Evolutionary conservation across 2,888 invertebrate genomes (phyloP), one percentile per base, ranked within the genome.

Genomic region (Arrhopalites spinosus): DNA sequence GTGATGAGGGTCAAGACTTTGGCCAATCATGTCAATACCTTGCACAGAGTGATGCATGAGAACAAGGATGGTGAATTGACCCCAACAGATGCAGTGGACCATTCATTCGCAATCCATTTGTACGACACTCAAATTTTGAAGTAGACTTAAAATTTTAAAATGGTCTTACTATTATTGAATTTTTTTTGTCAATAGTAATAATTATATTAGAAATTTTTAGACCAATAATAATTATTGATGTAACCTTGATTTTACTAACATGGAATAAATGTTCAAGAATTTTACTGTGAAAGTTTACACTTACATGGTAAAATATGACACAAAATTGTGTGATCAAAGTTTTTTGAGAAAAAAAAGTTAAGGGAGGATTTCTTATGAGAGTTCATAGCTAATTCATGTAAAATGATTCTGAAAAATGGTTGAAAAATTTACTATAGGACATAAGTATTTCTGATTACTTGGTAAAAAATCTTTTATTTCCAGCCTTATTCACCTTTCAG

Each of bases 91-190:
- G 70, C 75, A 0, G 20, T 68, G 36, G 71, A 73, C 11, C 25
- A 71, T 2, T 36, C 43, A 17, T 78, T 78, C 29, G 79, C 78
- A 30, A 56, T 82, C 59, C 76, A 81, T 72, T 75, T 78, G 20
- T 82, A 79, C 63, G 82, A 82, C 72, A 77, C 77, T n/a, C 78
- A 82, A 75, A 67, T 81, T 56, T 66, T 81, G 56, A 77, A 78
- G 25, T 43, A 70, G 70, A 25, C 3, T 3, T n/a, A 3, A 2
- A 7, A 25, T n/a, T 15, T 2, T 5, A 20, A 56, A 56, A 56
- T 7, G 7, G 7, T n/a, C 13, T 20, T 27, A n/a, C 13, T 64
- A n/a, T n/a, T 20, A 56, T 56, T n/a, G n/a, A n/a, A n/a, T 11
- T 11, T 36, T 36, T 36, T 36, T 36, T 36, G 36, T n/a, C 27